Base-by-base conservation (phyloP, 2,797 vertebrate genomes). In the Ficedula albicollis region DNA sequence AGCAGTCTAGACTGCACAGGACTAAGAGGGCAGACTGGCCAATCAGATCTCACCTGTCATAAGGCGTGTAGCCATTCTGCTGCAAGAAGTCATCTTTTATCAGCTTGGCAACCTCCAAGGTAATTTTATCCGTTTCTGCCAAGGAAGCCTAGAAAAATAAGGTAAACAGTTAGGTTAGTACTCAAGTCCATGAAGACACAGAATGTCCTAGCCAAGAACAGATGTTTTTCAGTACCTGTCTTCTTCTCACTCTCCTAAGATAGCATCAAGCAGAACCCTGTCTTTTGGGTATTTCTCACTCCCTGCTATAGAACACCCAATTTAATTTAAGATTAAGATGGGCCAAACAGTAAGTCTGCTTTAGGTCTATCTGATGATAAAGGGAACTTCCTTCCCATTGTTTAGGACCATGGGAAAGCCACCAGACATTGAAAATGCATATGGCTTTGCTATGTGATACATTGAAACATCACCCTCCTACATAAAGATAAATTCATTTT, bases 51-150 rank as follows among this genome's bases (percentile, higher is more conserved):
- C 87, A 99, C 99, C 99, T 99, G 98, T 99, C 99, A 9, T 99
- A 99, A 38, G 99, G 98, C 0, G 99, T 99, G 78, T 99, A 99
- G 90, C 99, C 99, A 54, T 99, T 99, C 98, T 99, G 99, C 94
- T 99, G 99, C 95, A 99, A 98, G 97, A 99, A 99, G 98, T 99
- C 99, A 34, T 99, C 99, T 96, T 99, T 99, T 80, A 99, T 98
- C 96, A 99, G 98, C 95, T 99, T 99, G 66, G 99, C 99, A 66
- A 99, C 99, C 95, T 99, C 99, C 94, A 99, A 96, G 32, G 99
- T 99, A 93, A 99, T 99, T 98, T 99, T 99, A 98, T 99, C 99
- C 1, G 98, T 98, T 97, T 99, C 99, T 93, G 99, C 99, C 77
- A 99, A 98, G 64, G 99, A 99, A 82, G 99, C 99, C 99, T 99